Evolutionary conservation across 1,140 invertebrate species (phyloP), one percentile per base, ranked within the genome.

Genomic region (Brachionus koreanus): DNA sequence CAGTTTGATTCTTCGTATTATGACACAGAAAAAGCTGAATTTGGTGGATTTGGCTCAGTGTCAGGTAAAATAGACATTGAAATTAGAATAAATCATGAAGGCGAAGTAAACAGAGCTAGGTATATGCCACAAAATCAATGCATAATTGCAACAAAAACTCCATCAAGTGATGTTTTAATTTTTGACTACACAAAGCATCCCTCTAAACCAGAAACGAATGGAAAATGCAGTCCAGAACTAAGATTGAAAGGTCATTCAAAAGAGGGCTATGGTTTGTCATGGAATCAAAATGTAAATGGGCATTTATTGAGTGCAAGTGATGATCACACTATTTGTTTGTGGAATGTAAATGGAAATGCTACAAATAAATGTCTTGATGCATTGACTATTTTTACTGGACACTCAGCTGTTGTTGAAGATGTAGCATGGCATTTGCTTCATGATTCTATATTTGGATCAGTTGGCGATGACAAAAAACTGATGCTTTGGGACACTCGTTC

Each of bases 81-180:
- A 89, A 99, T 99, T 42, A 98, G 99, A 89, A 99, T 99, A 83
- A 99, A 99, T 89, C 98, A 99, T 86, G 98, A 99, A 87, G 98
- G 98, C 3, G 98, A 99, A 90, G 98, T 99, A 7, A 99, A 99
- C 87, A 90, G 98, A 84, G 98, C 98, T 3, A 91, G 98, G 33
- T 99, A 97, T 86, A 99, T 99, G 97, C 98, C 98, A 1, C 98
- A 99, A 89, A 99, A 99, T 89, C 96, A 97, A 0, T 97, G 95
- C 87, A 95, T 99, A 29, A 98, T 99, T 86, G 98, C 97, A 25
- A 99, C 98, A 0, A 99, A 99, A 90, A 99, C 98, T 6, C 98
- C 98, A 3, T 98, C 96, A 0, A 98, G 95, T 85, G 98, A 99
- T 91, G 98, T 99, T 0, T 91, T 98, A 23, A 96, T 99, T 0